A percentile compares a stretch with the other conserved stretches of the same genome.
These are phyloP conservation scores for Cryptosula pallasiana DNA, from an alignment of 2,888 invertebrate species.

Conservation along the genomic window DNA sequence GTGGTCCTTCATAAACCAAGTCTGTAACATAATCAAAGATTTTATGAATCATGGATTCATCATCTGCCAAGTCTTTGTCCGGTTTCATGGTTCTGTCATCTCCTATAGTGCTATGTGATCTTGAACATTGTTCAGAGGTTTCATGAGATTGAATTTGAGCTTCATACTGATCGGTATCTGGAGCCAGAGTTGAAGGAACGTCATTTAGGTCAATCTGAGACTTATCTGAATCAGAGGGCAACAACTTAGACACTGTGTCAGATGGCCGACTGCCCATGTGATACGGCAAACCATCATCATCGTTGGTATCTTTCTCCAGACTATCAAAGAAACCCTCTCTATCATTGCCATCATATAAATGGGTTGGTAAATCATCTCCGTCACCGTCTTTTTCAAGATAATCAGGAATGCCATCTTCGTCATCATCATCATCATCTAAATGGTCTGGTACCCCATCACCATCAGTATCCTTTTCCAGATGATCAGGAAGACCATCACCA, in stretches of 20 bases:
- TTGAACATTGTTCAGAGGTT: not conserved
- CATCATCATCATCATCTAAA: not conserved
- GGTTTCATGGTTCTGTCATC: not conserved
- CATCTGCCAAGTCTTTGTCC: not conserved
- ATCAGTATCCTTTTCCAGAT: slow-evolving; percentile 25
- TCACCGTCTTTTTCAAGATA: slow-evolving; percentile 28
- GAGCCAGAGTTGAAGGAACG: too few species aligned
- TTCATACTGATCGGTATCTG: too few species aligned
- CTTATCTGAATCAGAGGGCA: too few species aligned
- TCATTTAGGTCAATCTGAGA: too few species aligned
- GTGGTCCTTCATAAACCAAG: slow-evolving; percentile 9
- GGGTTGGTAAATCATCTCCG: slow-evolving; percentile 28
- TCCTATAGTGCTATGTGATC: not conserved
- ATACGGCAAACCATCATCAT: slow-evolving; percentile 42
- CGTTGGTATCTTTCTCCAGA: slow-evolving; percentile 25
- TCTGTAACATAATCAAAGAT: slow-evolving; percentile 7
- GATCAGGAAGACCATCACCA: slow-evolving; percentile 31
- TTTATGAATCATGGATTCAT: slow-evolving; percentile 8
- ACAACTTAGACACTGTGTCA: too few species aligned
- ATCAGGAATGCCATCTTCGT: slow-evolving; percentile 37
- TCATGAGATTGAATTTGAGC: not conserved
- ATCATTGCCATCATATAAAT: slow-evolving; percentile 26
- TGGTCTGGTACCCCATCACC: slow-evolving; percentile 12
- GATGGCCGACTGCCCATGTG: too few species aligned
- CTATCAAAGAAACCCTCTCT: slow-evolving; percentile 38